A percentile compares a stretch with the other conserved stretches of the same genome.
Evolutionary conservation across 2,888 invertebrate species (phyloP).

Genomic region (Vanessa cardui): DNA sequence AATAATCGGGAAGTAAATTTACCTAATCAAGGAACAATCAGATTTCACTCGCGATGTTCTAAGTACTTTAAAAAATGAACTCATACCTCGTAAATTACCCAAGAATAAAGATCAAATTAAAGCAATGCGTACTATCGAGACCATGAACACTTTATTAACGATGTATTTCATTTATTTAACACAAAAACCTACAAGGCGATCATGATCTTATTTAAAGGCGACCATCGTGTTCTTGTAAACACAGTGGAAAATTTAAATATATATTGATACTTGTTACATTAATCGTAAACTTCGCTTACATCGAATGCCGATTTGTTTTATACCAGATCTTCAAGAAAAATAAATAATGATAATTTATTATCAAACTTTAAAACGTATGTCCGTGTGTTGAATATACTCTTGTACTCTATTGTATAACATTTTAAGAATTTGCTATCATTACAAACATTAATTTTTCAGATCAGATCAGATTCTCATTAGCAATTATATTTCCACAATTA

Average conservation of each 20-base stretch:
- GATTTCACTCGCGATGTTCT: too few relatives aligned
- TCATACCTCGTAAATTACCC: background rate
- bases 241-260: constrained; percentile 19
- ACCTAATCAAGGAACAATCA: too few relatives aligned
- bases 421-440: background rate
- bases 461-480: too few relatives aligned
- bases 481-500: too few relatives aligned
- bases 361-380: too few relatives aligned
- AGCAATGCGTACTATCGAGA: constrained; percentile 3
- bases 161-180: constrained; percentile 16
- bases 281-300: background rate
- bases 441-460: too few relatives aligned
- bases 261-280: background rate
- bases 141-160: constrained; percentile 14
- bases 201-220: constrained; percentile 19
- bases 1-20: too few relatives aligned
- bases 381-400: too few relatives aligned
- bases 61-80: too few relatives aligned
- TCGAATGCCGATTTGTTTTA: background rate
- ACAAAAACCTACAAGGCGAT: constrained; percentile 24
- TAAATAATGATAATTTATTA: background rate
- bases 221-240: constrained; percentile 13
- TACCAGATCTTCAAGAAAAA: background rate
- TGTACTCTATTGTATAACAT: background rate
- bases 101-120: background rate